These are phyloP conservation scores for Microcebus lehilahytsara DNA, from an alignment of 2,113 vertebrate genomes.

Conservation along the genomic window DNA sequence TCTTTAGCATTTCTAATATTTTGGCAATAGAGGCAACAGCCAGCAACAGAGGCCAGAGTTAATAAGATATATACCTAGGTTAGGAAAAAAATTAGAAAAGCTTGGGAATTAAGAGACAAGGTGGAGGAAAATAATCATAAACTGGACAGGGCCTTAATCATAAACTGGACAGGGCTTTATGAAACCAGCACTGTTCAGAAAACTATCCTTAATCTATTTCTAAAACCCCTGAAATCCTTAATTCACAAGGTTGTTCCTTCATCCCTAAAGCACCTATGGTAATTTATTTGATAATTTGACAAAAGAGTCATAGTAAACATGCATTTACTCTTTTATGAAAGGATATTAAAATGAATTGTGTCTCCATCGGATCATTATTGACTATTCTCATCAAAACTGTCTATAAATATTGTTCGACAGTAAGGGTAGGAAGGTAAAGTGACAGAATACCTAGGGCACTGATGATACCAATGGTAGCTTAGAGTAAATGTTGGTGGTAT, in stretches of 20 bases:
- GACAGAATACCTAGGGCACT: neutral
- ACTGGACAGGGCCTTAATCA: neutral
- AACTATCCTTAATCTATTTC: neutral
- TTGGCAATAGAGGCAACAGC: neutral
- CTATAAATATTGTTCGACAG: neutral
- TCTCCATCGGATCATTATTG: neutral
- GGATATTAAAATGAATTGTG: neutral
- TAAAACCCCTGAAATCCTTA: slow-evolving; percentile 25
- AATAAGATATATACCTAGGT: neutral
- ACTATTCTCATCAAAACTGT: neutral
- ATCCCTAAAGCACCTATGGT: neutral
- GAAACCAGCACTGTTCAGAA: neutral
- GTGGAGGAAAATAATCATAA: neutral
- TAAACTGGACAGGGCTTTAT: neutral
- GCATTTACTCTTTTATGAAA: neutral
- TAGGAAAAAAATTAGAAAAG: neutral
- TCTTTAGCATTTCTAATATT: neutral
- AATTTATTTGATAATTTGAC: neutral
- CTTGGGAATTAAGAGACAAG: neutral
- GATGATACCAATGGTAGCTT: neutral
- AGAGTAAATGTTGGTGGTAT: neutral
- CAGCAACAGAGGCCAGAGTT: neutral
- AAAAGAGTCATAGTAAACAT: neutral
- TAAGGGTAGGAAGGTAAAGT: neutral
- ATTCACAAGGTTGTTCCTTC: neutral